A percentile compares a stretch with the other conserved stretches of the same genome.
Conservation (phyloP, 1,140 invertebrate genomes). For the Telenomus remus region DNA sequence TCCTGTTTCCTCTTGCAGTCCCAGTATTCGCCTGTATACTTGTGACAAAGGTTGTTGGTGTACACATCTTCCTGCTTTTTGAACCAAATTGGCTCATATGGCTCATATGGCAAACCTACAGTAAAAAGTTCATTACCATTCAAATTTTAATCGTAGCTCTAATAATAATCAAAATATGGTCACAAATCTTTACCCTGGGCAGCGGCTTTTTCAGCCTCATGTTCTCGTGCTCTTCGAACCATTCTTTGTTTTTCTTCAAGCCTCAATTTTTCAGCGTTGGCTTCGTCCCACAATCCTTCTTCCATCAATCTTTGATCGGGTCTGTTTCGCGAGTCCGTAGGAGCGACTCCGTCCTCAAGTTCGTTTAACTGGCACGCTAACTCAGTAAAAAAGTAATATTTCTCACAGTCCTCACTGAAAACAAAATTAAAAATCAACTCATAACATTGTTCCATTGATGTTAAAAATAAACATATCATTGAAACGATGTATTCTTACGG, state of each 20-base stretch:
- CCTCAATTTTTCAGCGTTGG: conserved; percentile 91
- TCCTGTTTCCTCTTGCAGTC: conserved; percentile 90
- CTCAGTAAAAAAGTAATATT: conserved; percentile 95
- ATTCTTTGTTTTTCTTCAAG: conserved; percentile 97
- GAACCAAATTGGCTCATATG: conserved; percentile 96
- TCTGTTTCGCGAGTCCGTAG: conserved; percentile 94
- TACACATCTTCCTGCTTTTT: conserved; percentile 85
- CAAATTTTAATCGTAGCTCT: too few species aligned
- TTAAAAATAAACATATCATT: too few species aligned
- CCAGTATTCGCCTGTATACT: conserved; percentile 95
- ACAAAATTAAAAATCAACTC: neutral
- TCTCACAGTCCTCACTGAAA: conserved; percentile 81
- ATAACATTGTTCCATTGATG: neutral
- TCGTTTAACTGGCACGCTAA: conserved; percentile 98
- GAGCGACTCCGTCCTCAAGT: conserved; percentile 91
- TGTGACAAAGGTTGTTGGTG: conserved; percentile 88
- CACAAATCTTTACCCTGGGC: conserved; percentile 76
- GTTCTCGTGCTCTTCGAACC: conserved; percentile 83
- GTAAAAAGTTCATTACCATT: conserved; percentile 10
- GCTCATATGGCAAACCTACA: conserved; percentile 82
- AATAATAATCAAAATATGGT: neutral
- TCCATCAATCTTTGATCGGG: conserved; percentile 99
- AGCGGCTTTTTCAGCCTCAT: conserved; percentile 86
- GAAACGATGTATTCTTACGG: too few species aligned
- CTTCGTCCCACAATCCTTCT: conserved; percentile 95